Base-by-base conservation (phyloP, 2,888 invertebrate species). In the Epicampocera succincta region DNA sequence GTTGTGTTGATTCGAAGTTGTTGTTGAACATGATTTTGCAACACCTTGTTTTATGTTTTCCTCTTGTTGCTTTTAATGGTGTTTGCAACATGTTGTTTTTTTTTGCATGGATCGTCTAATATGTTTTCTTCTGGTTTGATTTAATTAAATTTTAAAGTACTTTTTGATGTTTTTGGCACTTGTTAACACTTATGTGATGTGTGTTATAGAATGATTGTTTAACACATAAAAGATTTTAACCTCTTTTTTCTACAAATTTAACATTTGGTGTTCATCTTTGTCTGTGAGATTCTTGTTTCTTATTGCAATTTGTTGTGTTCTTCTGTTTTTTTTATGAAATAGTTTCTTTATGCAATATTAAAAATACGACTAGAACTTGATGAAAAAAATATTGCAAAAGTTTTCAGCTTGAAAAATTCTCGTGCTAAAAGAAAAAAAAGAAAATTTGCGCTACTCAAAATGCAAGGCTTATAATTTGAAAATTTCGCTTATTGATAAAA, bases 81-180 rank as follows among this genome's bases (percentile, higher is more conserved):
- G 44, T 60, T 74, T 80, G 48, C 44, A 54, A 44, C 38, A 54
- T 33, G 3, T 60, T 58, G 42, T 48, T 42, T 52, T 44, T 60
- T 3, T 6, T 17, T 6, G 19, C 8, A 52, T 29, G 5, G 9
- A 60, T 44, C 66, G 13, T 75, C 50, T 75, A 60, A 68, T 38
- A 46, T 56, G 19, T 25, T 46, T 19, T 46, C 46, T 33, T 68
- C 60, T 61, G 40, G 19, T 48, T 80, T 69, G 38, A 65, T 74
- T 74, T 69, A 38, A 65, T 69, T 79, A 73, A 66, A 69, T 68
- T 78, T 78, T 82, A 50, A 82, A 82, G 78, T 82, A 82, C 78
- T 68, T 82, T 82, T 82, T 78, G 82, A 78, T 82, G 82, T 82
- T 82, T 82, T 73, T 78, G 74, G 78, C 82, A 82, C 78, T 78